Evolutionary conservation across 1,140 invertebrate genomes (phyloP).

Genomic region (Drosophila biarmipes): DNA sequence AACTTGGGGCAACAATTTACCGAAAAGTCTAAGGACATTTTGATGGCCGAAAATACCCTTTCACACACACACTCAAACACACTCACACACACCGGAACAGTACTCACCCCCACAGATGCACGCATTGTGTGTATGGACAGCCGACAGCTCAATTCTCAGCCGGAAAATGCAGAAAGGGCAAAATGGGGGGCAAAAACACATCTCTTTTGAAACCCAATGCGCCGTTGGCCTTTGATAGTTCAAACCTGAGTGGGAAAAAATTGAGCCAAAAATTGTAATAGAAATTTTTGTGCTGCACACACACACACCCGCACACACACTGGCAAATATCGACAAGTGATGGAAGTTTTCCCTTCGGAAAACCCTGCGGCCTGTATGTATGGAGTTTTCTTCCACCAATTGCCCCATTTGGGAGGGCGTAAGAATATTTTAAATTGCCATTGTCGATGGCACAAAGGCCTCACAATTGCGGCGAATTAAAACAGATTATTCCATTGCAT

Average conservation of each 20-base stretch:
- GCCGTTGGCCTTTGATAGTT: conserved; percentile 48
- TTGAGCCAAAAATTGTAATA: conserved; percentile 46
- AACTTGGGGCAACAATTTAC: conserved; percentile 10
- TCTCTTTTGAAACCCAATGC: conserved; percentile 33
- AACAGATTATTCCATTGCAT: background rate
- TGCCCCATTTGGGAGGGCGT: background rate
- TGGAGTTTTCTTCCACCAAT: conserved; percentile 25
- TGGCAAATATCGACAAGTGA: conserved; percentile 23
- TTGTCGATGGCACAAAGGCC: background rate
- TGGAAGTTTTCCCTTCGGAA: conserved; percentile 15
- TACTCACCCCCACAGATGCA: background rate
- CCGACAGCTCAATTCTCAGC: conserved; percentile 40
- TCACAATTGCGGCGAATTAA: background rate
- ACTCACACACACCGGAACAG: background rate
- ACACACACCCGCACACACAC: background rate
- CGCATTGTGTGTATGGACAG: conserved; percentile 22
- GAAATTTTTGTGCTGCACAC: conserved; percentile 35
- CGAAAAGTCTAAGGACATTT: conserved; percentile 16
- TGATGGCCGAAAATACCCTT: conserved; percentile 32
- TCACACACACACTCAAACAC: conserved; percentile 11
- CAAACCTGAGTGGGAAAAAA: conserved; percentile 31
- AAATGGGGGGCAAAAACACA: conserved; percentile 13
- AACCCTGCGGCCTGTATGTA: conserved; percentile 12
- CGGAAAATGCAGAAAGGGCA: conserved; percentile 18
- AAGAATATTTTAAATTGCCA: conserved; percentile 22